Conservation (phyloP, 2,797 vertebrate genomes). For the Acrossocheilus fasciatus region DNA sequence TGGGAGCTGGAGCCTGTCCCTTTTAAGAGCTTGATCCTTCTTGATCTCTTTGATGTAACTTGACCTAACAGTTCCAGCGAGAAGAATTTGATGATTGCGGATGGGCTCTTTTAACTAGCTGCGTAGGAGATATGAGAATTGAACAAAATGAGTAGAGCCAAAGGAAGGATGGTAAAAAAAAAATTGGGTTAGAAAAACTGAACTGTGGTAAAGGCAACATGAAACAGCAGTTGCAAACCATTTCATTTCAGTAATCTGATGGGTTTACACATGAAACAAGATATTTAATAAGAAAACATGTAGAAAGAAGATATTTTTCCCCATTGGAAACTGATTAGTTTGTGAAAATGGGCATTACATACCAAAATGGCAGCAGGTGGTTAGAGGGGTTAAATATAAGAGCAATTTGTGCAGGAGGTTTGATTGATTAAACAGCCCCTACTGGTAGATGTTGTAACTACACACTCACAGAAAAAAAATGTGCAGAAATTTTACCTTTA, state of each 20-base stretch:
- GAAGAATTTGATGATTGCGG: conserved; percentile 82
- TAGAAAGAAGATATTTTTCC: background rate
- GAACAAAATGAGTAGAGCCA: conserved; percentile 69
- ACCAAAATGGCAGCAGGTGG: background rate
- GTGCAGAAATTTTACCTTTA: background rate
- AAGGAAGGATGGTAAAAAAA: conserved; percentile 52
- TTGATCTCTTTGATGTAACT: conserved; percentile 86
- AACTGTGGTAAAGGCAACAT: conserved; percentile 40
- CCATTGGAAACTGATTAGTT: background rate
- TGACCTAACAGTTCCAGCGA: conserved; percentile 84
- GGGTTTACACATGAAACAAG: background rate
- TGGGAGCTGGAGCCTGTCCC: conserved; percentile 85
- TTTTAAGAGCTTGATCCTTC: conserved; percentile 85
- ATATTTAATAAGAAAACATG: conserved; percentile 10
- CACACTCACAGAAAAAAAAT: background rate
- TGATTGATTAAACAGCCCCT: background rate
- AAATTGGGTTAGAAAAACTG: conserved; percentile 68
- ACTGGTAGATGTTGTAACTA: background rate
- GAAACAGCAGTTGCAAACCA: background rate
- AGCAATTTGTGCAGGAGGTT: background rate
- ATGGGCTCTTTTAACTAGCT: conserved; percentile 73
- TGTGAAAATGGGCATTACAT: background rate
- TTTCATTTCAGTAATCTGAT: background rate
- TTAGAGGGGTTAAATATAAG: background rate
- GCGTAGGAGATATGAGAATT: conserved; percentile 77